phyloP scores from a whole-genome alignment of 2,113 vertebrate species.

The Acrocephalus kingi region DNA sequence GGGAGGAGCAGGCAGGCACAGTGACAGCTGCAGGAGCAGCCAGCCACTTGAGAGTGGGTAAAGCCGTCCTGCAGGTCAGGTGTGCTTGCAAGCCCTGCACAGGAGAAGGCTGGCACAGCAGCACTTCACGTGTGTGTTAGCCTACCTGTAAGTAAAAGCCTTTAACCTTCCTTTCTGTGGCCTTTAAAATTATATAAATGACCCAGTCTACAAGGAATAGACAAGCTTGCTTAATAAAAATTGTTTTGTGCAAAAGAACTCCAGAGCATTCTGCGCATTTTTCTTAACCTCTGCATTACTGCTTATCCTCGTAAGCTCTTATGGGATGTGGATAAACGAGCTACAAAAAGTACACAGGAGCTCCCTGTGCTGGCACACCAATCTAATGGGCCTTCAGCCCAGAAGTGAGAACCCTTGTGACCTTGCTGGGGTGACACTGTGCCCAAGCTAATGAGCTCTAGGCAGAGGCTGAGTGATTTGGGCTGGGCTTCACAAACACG shows the following conservation, averaged over 20 bases:
- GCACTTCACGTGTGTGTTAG: neutral
- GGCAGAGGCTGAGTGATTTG: neutral
- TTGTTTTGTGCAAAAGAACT: neutral
- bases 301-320: neutral
- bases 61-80: neutral
- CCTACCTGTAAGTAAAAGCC: neutral
- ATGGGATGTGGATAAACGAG: fast-evolving
- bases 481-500: constrained; percentile 27
- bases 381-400: constrained; percentile 2
- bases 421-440: constrained; percentile 29
- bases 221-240: neutral
- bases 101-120: neutral
- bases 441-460: neutral
- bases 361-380: neutral
- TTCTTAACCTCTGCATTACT: neutral
- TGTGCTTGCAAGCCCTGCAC: neutral
- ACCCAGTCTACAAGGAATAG: neutral
- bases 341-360: neutral
- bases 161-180: neutral
- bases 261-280: neutral
- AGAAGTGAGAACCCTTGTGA: constrained; percentile 17
- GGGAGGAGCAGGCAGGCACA: fast-evolving
- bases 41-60: neutral
- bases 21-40: neutral
- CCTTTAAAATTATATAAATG: neutral